Evolutionary conservation across 2,113 vertebrate genomes (phyloP), one percentile per base, ranked within the genome.

Genomic region (Marmota monax): DNA sequence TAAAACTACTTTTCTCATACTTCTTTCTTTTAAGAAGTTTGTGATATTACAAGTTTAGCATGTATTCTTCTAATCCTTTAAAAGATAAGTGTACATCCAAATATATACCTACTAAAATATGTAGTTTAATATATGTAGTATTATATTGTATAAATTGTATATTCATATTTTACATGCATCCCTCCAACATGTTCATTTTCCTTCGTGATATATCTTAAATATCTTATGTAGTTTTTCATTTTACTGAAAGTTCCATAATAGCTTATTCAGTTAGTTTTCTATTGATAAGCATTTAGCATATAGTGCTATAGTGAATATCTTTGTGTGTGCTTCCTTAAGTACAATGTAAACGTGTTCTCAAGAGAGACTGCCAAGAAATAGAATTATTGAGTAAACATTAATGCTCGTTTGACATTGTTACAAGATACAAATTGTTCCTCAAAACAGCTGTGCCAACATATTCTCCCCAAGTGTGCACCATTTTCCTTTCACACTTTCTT

Each of bases 181-280:
- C 18, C 2, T 39, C 14, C 16, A 90, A 8, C 56, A 83, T 78
- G 51, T n/a, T 89, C 34, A 67, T 84, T 48, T 51, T 73, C 51
- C 48, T 58, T n/a, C 37, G 23, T 11, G 9, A 0, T 85, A 16
- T 29, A n/a, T 87, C 69, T 58, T 58, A 29, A 17, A 58, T 48
- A 42, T 29, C 51, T 61, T 45, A 42, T 12, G n/a, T 42, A 61
- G 72, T 27, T 45, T 86, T 91, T 78, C 18, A 16, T 86, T 94
- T 58, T 94, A 70, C n/a, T 86, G 29, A 88, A 18, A 86, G 12
- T 61, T 58, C 12, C 11, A 1, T 51, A 63, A 34, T 74, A 67
- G 18, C 56, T 90, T 70, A 76, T 63, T 97, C 56, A 56, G 4
- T 84, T 88, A 80, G 23, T 87, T 96, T 20, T 20, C 70, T 94